A percentile compares a stretch with the other conserved stretches of the same genome.
These are phyloP conservation scores for Ophion costatus DNA, from an alignment of 2,888 invertebrate species.

Conservation along the genomic window DNA sequence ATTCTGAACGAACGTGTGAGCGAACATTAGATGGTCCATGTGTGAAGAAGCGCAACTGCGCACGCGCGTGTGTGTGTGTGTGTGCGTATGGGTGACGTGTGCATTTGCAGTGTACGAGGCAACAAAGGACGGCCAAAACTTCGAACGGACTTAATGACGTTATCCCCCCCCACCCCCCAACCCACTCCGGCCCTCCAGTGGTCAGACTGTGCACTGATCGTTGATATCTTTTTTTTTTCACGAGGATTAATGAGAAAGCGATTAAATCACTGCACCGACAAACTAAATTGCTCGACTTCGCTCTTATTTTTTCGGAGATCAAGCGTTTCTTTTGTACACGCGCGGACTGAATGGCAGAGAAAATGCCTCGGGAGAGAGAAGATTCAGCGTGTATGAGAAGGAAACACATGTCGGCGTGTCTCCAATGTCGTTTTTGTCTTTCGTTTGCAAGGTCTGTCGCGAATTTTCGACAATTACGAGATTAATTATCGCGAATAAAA, in stretches of 20 bases:
- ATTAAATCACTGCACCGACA: constrained; percentile 14
- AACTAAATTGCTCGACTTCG: constrained; percentile 2
- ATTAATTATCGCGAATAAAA: too few species aligned
- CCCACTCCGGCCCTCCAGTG: neutral
- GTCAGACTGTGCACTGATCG: constrained; percentile 38
- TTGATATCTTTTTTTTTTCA: constrained; percentile 32
- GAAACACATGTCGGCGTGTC: neutral
- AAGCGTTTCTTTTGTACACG: neutral
- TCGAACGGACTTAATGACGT: constrained; percentile 34
- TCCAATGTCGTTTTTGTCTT: neutral
- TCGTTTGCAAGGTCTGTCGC: too few species aligned
- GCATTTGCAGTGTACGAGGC: constrained; percentile 18
- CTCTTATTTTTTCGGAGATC: constrained; percentile 3
- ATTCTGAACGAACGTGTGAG: constrained; percentile 7
- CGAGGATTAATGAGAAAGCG: constrained; percentile 23
- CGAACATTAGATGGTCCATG: constrained; percentile 42
- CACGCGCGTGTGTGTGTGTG: constrained; percentile 28
- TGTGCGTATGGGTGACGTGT: constrained; percentile 16
- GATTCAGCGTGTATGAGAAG: constrained; percentile 42
- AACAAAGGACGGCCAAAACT: constrained; percentile 53
- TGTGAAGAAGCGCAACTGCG: constrained; percentile 32
- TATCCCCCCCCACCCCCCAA: neutral
- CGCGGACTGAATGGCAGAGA: neutral
- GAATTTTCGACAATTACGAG: too few species aligned
- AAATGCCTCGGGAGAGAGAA: neutral